A percentile compares a stretch with the other conserved stretches of the same genome.
These are phyloP conservation scores for Hylyphantes graminicola DNA, from an alignment of 1,140 invertebrate species.

Conservation along the genomic window DNA sequence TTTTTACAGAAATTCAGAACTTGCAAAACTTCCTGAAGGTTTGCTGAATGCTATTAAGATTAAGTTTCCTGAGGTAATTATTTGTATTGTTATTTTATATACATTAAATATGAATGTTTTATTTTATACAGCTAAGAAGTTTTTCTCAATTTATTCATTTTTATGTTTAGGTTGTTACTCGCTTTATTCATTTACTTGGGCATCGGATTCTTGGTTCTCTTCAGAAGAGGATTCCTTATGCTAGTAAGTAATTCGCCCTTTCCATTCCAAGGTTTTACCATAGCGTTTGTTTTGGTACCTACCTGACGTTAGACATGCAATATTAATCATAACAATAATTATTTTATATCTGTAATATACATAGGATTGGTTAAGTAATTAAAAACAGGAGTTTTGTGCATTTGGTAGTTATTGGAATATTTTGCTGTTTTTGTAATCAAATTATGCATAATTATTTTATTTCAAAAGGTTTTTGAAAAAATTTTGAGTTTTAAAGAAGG, in stretches of 20 bases:
- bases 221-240: constrained; percentile 57
- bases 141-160: constrained; percentile 18
- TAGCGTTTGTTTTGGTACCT: no score
- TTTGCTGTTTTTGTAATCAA: not conserved
- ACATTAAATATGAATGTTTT: not conserved
- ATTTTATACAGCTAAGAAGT: constrained; percentile 1
- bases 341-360: no score
- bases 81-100: constrained; percentile 29
- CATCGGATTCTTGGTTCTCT: constrained; percentile 84
- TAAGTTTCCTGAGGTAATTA: constrained; percentile 84
- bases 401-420: not conserved
- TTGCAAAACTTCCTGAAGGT: constrained; percentile 96
- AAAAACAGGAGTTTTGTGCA: not conserved
- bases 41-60: constrained; percentile 97
- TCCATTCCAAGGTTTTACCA: not conserved
- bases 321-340: no score
- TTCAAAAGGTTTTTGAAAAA: no score
- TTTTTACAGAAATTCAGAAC: constrained; percentile 84
- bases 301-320: no score
- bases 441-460: no score
- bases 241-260: constrained; percentile 20
- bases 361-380: not conserved
- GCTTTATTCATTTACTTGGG: constrained; percentile 93
- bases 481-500: not conserved
- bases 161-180: constrained; percentile 78